These are phyloP conservation scores for Coranthus polyacanthus DNA, from an alignment of 2,797 vertebrate species.

Conservation along the genomic window DNA sequence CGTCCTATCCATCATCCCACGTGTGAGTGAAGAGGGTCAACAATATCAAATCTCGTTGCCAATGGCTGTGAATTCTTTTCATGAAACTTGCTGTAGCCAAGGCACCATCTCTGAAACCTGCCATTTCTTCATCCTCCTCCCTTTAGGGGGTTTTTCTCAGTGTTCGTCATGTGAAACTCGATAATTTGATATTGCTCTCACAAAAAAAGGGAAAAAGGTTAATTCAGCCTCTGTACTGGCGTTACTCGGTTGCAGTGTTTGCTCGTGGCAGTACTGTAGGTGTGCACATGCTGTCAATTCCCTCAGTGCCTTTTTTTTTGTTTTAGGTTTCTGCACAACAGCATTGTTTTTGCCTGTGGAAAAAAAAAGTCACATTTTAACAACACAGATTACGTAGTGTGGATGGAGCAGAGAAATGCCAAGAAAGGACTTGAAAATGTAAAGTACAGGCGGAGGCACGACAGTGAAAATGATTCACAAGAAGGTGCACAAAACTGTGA, in stretches of 20 bases:
- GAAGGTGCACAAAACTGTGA: too few relatives aligned
- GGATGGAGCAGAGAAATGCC: neutral
- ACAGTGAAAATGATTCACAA: too few relatives aligned
- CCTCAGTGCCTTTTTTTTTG: slow-evolving; percentile 14
- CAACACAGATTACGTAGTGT: neutral
- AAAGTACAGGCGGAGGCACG: too few relatives aligned
- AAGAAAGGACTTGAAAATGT: neutral
- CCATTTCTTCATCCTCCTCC: slow-evolving; percentile 15
- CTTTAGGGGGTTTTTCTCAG: slow-evolving; percentile 48
- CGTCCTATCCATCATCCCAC: too few relatives aligned
- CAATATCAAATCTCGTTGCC: slow-evolving; percentile 1
- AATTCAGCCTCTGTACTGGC: slow-evolving; percentile 40
- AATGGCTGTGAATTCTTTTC: slow-evolving; percentile 2
- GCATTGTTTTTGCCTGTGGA: slow-evolving; percentile 17
- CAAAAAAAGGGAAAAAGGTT: slow-evolving; percentile 53
- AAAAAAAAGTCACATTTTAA: slow-evolving; percentile 8
- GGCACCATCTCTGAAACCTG: slow-evolving; percentile 17
- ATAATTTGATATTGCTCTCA: slow-evolving; percentile 36
- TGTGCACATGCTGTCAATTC: slow-evolving; percentile 28
- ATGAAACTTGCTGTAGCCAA: slow-evolving; percentile 18
- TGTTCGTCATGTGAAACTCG: slow-evolving; percentile 33
- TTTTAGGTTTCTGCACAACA: slow-evolving; percentile 13
- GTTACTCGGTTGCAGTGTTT: slow-evolving; percentile 44
- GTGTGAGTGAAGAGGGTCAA: slow-evolving; percentile 6
- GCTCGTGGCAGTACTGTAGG: slow-evolving; percentile 26